These are phyloP conservation scores for Acromyrmex charruanus DNA, from an alignment of 1,140 invertebrate species.

Conservation along the genomic window DNA sequence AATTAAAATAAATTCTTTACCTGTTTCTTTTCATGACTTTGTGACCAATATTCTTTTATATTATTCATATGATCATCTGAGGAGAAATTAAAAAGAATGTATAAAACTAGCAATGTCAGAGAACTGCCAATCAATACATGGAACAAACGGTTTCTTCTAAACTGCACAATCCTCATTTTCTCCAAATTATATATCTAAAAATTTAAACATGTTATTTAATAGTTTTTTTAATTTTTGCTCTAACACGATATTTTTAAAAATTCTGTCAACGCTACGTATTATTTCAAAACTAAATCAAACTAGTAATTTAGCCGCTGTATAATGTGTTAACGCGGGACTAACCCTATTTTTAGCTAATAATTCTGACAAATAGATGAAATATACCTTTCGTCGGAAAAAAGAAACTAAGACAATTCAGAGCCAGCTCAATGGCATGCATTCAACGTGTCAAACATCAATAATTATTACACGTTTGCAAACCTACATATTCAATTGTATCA, in stretches of 20 bases:
- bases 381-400: constrained; percentile 23
- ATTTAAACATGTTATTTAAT: constrained; percentile 19
- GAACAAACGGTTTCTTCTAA: constrained; percentile 82
- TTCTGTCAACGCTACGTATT: not conserved
- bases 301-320: not conserved
- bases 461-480: not conserved
- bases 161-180: constrained; percentile 85
- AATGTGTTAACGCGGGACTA: not conserved
- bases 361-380: constrained; percentile 45
- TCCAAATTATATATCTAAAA: constrained; percentile 23
- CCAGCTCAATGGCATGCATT: constrained; percentile 8
- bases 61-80: constrained; percentile 77
- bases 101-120: constrained; percentile 78
- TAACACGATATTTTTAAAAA: not conserved
- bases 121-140: constrained; percentile 75
- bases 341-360: not conserved
- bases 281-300: not conserved
- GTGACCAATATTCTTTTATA: constrained; percentile 78
- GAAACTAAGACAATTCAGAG: constrained; percentile 14
- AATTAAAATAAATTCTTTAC: constrained; percentile 61
- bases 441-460: constrained; percentile 33
- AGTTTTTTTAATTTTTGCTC: not conserved
- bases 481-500: constrained; percentile 33
- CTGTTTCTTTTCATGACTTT: constrained; percentile 75
- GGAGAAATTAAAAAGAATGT: constrained; percentile 76